Base-by-base conservation (phyloP, 2,888 invertebrate species). In the Drosophila maculinotata region DNA sequence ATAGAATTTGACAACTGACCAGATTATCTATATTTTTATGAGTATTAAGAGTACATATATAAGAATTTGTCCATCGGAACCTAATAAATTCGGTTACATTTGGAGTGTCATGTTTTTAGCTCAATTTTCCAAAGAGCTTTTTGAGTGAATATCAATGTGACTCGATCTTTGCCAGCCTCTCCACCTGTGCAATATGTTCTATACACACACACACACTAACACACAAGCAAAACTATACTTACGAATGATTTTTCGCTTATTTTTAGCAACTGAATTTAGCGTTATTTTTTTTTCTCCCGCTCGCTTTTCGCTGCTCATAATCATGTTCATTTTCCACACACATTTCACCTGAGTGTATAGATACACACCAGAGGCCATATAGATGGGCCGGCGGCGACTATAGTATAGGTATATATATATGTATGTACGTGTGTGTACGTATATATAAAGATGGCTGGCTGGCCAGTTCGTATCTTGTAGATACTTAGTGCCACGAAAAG, bases 301-400 rank as follows among this genome's bases (percentile, higher is more conserved):
- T 48, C 48, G 45, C 31, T 41, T 53, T 57, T 66, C 30, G 20
- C 44, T 66, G 66, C 67, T 77, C 75, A 77, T 76, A 76, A 78
- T 89, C 78, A 87, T 87, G 76, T 88, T 79, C 81, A 72, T 84
- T 76, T 84, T 87, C 89, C 87, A 89, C 88, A 83, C 87, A 87
- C 87, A 89, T 67, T 89, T 90, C 81, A 91, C 91, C 90, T 90
- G 90, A 89, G 87, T 75, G 59, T 62, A 44, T 53, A 75, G 53
- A 69, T 58, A 71, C 38, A 71, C 56, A 65, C 45, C 65, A 73
- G 54, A 63, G 69, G 51, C 65, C 66, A 62, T 62, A 36, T 54
- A 75, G 60, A 59, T 56, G 57, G 63, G 31, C 57, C 59, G 47
- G 15, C 68, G 42, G 26, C 31, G 42, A 41, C 48, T 67, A 39